A percentile compares a stretch with the other conserved stretches of the same genome.
phyloP scores from a whole-genome alignment of 2,888 invertebrate species.

The Leptinotarsa peninsularis region DNA sequence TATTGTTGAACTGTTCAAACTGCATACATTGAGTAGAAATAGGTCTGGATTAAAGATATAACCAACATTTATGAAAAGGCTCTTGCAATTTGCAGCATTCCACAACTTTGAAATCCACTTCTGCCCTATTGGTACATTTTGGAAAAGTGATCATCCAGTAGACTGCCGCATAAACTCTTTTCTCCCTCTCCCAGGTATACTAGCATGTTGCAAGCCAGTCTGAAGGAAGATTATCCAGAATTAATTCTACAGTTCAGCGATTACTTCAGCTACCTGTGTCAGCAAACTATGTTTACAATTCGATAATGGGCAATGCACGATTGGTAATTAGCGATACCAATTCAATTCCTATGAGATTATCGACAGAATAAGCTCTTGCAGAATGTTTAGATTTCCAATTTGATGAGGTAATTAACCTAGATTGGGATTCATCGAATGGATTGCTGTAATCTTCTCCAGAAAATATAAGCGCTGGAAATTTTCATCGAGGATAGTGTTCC shows the following conservation, averaged over 20 bases:
- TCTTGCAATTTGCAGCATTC: no score
- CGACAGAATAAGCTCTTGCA: constrained; percentile 40
- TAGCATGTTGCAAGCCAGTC: constrained; percentile 9
- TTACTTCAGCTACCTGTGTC: constrained; percentile 47
- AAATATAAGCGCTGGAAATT: constrained; percentile 13
- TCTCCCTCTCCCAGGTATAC: background rate
- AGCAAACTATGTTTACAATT: constrained; percentile 50
- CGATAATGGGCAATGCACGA: constrained; percentile 48
- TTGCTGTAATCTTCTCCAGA: constrained; percentile 18
- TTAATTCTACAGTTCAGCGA: constrained; percentile 33
- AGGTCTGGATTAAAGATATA: no score
- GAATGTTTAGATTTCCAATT: constrained; percentile 43
- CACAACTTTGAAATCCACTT: background rate
- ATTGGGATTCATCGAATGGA: constrained; percentile 24
- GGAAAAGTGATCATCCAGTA: background rate
- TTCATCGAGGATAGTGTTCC: background rate
- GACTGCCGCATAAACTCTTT: background rate
- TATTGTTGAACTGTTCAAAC: no score
- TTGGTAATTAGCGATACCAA: constrained; percentile 49
- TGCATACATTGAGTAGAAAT: no score
- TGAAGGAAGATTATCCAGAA: constrained; percentile 9
- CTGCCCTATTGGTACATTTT: background rate
- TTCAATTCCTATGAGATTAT: constrained; percentile 50
- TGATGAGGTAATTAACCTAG: constrained; percentile 47
- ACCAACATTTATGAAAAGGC: no score